These are phyloP conservation scores for Scatophagus argus DNA, from an alignment of 2,113 vertebrate genomes.

Conservation along the genomic window DNA sequence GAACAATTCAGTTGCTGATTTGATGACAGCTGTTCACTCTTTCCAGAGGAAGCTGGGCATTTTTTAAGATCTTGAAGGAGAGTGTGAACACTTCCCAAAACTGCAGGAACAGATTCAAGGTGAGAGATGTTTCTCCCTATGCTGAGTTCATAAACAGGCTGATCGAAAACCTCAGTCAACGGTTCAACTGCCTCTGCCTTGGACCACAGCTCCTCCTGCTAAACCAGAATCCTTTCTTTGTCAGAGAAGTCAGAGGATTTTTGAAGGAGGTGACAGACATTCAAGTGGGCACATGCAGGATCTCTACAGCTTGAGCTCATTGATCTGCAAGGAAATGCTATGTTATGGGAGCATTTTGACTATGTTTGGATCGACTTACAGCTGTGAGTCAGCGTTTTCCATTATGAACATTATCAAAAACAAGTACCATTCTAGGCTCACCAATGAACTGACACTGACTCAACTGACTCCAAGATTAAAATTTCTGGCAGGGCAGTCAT, in stretches of 20 bases:
- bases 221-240: slow-evolving; percentile 1
- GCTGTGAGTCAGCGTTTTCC: slow-evolving; percentile 10
- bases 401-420: no score
- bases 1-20: neutral
- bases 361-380: slow-evolving; percentile 11
- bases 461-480: no score
- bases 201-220: slow-evolving; percentile 4
- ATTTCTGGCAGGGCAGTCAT: no score
- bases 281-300: slow-evolving; percentile 21
- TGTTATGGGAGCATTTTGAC: neutral
- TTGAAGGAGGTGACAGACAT: slow-evolving; percentile 9
- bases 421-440: no score
- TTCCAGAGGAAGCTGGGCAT: slow-evolving; percentile 11
- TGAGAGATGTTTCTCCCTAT: neutral
- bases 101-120: neutral
- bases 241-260: slow-evolving; percentile 1
- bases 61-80: slow-evolving; percentile 3
- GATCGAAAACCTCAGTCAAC: slow-evolving; percentile 8
- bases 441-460: no score
- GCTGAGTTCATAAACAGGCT: slow-evolving; percentile 4
- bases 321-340: slow-evolving; percentile 9
- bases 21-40: slow-evolving; percentile 12
- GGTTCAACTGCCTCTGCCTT: slow-evolving; percentile 4
- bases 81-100: neutral
- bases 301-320: slow-evolving; percentile 2